Evolutionary conservation across 2,113 vertebrate genomes (phyloP).

Genomic region (Brachypteracias leptosomus): DNA sequence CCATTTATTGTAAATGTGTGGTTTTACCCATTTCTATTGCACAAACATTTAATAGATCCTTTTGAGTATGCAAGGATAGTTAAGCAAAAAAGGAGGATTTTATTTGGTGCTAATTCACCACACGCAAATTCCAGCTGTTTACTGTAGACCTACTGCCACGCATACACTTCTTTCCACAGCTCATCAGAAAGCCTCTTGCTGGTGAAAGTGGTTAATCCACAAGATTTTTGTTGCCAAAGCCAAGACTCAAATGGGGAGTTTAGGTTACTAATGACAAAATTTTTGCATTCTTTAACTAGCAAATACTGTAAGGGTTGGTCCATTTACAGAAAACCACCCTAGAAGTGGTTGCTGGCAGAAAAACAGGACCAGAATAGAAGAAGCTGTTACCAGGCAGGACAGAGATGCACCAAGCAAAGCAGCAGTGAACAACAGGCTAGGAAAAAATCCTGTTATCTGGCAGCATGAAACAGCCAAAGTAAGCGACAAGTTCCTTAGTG

Average conservation of each 20-base stretch:
- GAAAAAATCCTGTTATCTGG: constrained; percentile 49
- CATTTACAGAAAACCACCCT: constrained; percentile 58
- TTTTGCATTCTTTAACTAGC: constrained; percentile 15
- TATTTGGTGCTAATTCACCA: constrained; percentile 60
- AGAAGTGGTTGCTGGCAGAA: constrained; percentile 52
- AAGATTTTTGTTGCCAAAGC: constrained; percentile 43
- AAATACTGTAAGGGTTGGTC: constrained; percentile 24
- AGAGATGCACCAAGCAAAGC: constrained; percentile 19
- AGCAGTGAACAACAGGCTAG: not conserved
- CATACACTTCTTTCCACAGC: constrained; percentile 35
- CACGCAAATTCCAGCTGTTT: constrained; percentile 53
- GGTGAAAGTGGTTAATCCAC: constrained; percentile 63
- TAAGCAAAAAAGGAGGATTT: not conserved
- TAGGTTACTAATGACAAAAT: constrained; percentile 55
- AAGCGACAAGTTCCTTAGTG: constrained; percentile 31
- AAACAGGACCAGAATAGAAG: constrained; percentile 50
- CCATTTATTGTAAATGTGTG: not conserved
- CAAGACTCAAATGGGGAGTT: constrained; percentile 40
- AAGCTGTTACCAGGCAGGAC: constrained; percentile 61
- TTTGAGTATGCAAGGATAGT: not conserved
- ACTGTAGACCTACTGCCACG: constrained; percentile 34
- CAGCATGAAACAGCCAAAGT: constrained; percentile 17
- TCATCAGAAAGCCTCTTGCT: constrained; percentile 46
- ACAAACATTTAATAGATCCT: not conserved
- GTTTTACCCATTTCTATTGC: not conserved